phyloP scores from a whole-genome alignment of 37 sponge, comb jelly and placozoan genomes.

The Halisarca cf. caerulea region DNA sequence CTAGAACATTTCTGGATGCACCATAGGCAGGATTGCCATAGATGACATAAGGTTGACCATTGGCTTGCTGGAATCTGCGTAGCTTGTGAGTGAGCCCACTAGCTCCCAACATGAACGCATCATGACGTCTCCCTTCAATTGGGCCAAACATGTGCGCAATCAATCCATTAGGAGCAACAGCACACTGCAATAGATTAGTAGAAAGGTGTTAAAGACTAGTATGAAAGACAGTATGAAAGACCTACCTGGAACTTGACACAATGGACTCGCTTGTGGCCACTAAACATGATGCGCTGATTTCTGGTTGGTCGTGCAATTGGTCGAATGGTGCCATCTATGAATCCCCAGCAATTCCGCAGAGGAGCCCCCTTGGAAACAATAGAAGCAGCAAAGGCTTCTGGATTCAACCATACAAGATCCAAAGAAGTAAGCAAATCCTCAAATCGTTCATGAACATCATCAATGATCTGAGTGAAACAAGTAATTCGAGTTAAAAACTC shows the following conservation, averaged over 20 bases:
- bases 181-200: neutral
- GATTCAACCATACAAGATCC: neutral
- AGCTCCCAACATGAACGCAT: neutral
- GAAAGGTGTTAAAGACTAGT: neutral
- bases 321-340: neutral
- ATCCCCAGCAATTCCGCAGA: conserved; percentile 8
- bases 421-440: neutral
- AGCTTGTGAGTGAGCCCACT: neutral
- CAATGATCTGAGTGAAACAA: no score
- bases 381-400: neutral
- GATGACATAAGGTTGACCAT: conserved; percentile 10
- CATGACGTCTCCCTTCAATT: neutral
- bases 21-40: neutral
- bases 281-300: conserved; percentile 8
- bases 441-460: neutral
- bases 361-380: neutral
- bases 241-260: conserved; percentile 14
- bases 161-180: neutral
- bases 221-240: neutral
- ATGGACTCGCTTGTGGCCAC: neutral
- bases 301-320: neutral
- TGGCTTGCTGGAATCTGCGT: neutral
- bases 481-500: no score
- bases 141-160: neutral
- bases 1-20: neutral